Conservation (phyloP, 2,113 vertebrate species). For the Entosphenus tridentatus region DNA sequence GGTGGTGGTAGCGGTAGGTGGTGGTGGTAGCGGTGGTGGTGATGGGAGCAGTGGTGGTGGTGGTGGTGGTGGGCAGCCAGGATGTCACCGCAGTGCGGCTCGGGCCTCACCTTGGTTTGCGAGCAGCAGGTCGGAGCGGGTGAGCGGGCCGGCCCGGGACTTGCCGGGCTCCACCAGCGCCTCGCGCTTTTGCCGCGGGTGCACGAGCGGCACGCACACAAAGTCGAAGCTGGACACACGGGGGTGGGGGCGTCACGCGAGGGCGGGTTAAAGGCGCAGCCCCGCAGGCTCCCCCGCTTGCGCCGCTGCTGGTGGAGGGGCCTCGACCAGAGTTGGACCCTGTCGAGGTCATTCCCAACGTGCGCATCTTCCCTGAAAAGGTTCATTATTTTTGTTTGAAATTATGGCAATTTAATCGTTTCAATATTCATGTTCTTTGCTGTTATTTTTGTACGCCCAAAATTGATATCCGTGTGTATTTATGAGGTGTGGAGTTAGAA, state of each 20-base stretch:
- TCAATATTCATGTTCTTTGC: not conserved
- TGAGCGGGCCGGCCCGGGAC: slow-evolving; percentile 39
- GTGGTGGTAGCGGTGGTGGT: no score
- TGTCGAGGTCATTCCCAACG: not conserved
- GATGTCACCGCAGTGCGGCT: not conserved
- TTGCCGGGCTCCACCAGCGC: slow-evolving; percentile 45
- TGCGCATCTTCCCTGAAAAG: not conserved
- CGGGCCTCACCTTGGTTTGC: slow-evolving; percentile 40
- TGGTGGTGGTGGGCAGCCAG: not conserved
- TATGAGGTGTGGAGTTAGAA: not conserved
- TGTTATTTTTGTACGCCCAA: not conserved
- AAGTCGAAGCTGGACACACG: slow-evolving; percentile 49
- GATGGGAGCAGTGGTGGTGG: not conserved
- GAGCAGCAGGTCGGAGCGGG: slow-evolving; percentile 60
- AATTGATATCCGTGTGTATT: not conserved
- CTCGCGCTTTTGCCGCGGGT: slow-evolving; percentile 56
- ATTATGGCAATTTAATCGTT: not conserved
- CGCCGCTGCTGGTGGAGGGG: not conserved
- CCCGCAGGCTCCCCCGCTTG: not conserved
- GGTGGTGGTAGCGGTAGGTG: no score
- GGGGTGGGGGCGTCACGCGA: slow-evolving; percentile 9
- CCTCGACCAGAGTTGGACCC: no score
- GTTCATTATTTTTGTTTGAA: not conserved
- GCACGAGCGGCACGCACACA: slow-evolving; percentile 71
- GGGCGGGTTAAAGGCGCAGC: not conserved